A percentile compares a stretch with the other conserved stretches of the same genome.
Conservation (phyloP, 1,140 invertebrate genomes). For the Teleopsis dalmanni region DNA sequence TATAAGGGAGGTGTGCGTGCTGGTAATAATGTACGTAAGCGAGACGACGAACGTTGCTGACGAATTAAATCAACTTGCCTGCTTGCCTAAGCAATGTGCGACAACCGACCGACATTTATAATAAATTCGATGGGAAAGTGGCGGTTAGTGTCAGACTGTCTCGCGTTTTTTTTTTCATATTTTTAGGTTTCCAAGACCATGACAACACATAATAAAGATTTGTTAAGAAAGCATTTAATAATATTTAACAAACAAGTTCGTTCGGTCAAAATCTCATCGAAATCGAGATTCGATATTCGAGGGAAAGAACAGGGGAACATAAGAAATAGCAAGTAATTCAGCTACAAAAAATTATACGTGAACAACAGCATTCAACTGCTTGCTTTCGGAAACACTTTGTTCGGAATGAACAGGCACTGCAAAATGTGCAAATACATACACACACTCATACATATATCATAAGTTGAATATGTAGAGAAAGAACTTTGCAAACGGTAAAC, state of each 20-base stretch:
- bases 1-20: too few relatives aligned
- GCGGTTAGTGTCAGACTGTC: too few relatives aligned
- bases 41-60: too few relatives aligned
- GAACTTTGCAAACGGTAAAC: too few relatives aligned
- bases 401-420: too few relatives aligned
- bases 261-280: constrained; percentile 39
- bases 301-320: constrained; percentile 43
- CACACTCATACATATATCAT: neutral
- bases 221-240: constrained; percentile 6
- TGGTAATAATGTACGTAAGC: too few relatives aligned
- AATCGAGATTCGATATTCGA: constrained; percentile 45
- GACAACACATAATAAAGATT: neutral
- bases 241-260: constrained; percentile 2
- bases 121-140: too few relatives aligned
- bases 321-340: constrained; percentile 15
- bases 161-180: too few relatives aligned
- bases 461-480: too few relatives aligned
- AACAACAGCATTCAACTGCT: neutral
- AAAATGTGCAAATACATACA: neutral
- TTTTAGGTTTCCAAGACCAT: neutral
- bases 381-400: neutral
- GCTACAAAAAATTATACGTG: constrained; percentile 8
- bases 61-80: too few relatives aligned
- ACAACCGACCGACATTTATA: too few relatives aligned
- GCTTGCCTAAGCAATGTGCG: too few relatives aligned